Evolutionary conservation across 2,113 vertebrate genomes (phyloP).

Genomic region (Phalacrocorax brasilianus): DNA sequence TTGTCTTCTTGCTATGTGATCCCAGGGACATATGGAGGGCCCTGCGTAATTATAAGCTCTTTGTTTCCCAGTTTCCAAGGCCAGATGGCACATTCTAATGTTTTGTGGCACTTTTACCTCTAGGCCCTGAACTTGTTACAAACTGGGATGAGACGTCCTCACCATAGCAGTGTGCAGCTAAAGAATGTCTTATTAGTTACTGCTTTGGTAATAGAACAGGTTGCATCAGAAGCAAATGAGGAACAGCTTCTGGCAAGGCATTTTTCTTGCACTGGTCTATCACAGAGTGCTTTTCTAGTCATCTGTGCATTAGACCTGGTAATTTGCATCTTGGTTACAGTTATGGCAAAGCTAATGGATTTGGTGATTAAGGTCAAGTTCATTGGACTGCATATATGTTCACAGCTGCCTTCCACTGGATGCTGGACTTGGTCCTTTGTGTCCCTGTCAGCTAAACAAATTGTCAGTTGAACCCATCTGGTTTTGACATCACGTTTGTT

Average conservation of each 20-base stretch:
- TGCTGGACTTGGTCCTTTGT: not conserved
- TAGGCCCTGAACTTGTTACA: not conserved
- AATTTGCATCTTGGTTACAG: not conserved
- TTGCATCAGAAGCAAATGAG: not conserved
- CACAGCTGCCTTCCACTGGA: not conserved
- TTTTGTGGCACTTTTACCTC: not conserved
- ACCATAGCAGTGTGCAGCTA: not conserved
- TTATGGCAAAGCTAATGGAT: not conserved
- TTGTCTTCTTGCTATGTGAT: constrained; percentile 35
- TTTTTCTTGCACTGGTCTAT: not conserved
- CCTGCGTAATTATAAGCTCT: not conserved
- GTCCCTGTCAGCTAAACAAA: not conserved
- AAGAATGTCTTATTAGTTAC: not conserved
- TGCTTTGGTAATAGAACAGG: rapidly evolving
- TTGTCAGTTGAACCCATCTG: not conserved
- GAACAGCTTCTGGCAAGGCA: not conserved
- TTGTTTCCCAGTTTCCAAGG: not conserved
- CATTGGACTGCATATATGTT: not conserved
- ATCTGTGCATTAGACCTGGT: not conserved
- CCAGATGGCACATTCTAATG: not conserved
- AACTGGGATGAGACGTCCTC: not conserved
- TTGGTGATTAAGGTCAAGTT: not conserved
- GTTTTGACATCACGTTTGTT: not conserved
- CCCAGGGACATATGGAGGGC: not conserved
- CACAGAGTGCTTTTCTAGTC: not conserved